A percentile compares a stretch with the other conserved stretches of the same genome.
phyloP scores from a whole-genome alignment of 2,888 invertebrate species.

The Acleris cristana region DNA sequence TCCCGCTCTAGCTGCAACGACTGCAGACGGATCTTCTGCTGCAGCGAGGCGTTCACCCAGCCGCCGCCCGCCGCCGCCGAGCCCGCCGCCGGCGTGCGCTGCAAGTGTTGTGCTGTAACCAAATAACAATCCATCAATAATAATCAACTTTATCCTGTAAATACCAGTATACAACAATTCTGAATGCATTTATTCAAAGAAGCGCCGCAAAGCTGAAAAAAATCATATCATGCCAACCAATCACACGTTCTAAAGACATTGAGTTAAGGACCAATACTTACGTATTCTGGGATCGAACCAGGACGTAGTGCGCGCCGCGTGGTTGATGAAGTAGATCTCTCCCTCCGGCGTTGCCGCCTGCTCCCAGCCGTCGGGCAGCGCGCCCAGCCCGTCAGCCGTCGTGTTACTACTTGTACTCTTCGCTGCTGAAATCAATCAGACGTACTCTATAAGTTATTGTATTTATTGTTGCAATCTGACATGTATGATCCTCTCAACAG shows the following conservation, averaged over 20 bases:
- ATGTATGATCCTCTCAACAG: conserved; percentile 74
- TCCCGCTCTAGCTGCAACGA: conserved; percentile 95
- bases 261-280: conserved; percentile 83
- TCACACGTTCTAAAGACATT: background rate
- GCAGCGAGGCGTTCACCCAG: conserved; percentile 85
- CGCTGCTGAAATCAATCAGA: conserved; percentile 81
- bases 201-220: no score
- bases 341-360: conserved; percentile 93
- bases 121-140: conserved; percentile 43
- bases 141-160: no score
- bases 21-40: conserved; percentile 91
- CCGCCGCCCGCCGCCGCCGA: conserved; percentile 83
- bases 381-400: conserved; percentile 86
- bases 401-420: conserved; percentile 82
- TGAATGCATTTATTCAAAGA: no score
- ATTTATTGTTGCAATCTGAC: conserved; percentile 16
- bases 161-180: no score
- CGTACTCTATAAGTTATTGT: conserved; percentile 40
- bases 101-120: conserved; percentile 82
- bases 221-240: background rate
- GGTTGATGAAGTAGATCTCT: conserved; percentile 95
- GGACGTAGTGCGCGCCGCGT: conserved; percentile 96
- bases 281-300: conserved; percentile 99
- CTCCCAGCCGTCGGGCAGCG: conserved; percentile 95
- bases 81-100: conserved; percentile 82